Evolutionary conservation across 92 coral and sea anemone genomes (phyloP), one percentile per base, ranked within the genome.

Genomic region (Actinernus sp.): DNA sequence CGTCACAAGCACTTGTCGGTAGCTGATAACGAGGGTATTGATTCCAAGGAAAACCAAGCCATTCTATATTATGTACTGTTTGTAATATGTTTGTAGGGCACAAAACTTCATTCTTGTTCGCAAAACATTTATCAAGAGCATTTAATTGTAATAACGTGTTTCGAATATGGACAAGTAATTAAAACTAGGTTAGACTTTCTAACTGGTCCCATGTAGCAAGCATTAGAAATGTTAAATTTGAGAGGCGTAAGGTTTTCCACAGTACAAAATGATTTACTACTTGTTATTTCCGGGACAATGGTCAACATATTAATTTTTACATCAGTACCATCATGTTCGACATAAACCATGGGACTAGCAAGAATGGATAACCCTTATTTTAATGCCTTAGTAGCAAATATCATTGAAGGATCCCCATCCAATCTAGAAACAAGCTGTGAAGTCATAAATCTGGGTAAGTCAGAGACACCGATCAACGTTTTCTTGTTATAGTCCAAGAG

Each of bases 41-140:
- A 7, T 43, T 61, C 84, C 89, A 83, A 10, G 73, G 73, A 5
- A 51, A 29, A 0, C 84, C 89, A 28, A 84, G 53, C 90, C 90
- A 84, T 11, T 39, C 20, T 17, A 59, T 44, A 24, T 76, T 54
- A 7, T 53, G 46, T 14, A 76, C 71, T n/a, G 70, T 41, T 2
- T 69, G 38, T 23, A 84, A 17, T 1, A 76, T 48, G 50, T 68
- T 39, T 7, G 17, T 37, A 19, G 80, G 85, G 3, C 71, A 84
- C 2, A 84, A 28, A 27, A 62, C 29, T 0, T 56, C 40, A 14
- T 24, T 18, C 1, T 62, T 36, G 30, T 71, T 21, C 1, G 16
- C 50, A 21, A 44, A 55, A 63, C 90, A 69, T 17, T 76, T 63
- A 12, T 28, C 46, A 10, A 83, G 20, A 0, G 68, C n/a, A 7